phyloP scores from a whole-genome alignment of 1,140 invertebrate species.

The Leptinotarsa undecemlineata region DNA sequence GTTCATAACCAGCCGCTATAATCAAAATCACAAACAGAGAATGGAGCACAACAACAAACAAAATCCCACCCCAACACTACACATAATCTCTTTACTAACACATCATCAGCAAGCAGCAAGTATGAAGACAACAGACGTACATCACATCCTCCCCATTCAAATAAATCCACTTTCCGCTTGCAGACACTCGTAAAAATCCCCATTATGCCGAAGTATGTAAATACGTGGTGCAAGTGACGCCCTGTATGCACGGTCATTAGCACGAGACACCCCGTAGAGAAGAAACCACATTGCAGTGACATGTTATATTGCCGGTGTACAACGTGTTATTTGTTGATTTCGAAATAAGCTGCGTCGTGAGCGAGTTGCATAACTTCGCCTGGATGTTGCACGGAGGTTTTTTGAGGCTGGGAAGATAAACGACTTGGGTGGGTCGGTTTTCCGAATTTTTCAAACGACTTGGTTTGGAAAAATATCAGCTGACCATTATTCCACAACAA shows the following conservation, averaged over 20 bases:
- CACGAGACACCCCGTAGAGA: constrained; percentile 45
- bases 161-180: constrained; percentile 52
- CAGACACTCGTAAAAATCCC: constrained; percentile 53
- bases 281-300: constrained; percentile 43
- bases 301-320: constrained; percentile 32
- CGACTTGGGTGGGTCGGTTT: no score
- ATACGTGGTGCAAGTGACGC: constrained; percentile 49
- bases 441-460: no score
- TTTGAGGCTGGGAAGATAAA: no score
- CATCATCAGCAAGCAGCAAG: constrained; percentile 47
- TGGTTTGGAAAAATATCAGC: no score
- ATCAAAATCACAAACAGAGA: constrained; percentile 50
- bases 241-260: constrained; percentile 49
- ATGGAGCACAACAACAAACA: constrained; percentile 37
- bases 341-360: not conserved
- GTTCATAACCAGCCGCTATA: constrained; percentile 50
- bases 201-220: constrained; percentile 51
- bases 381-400: not conserved
- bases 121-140: constrained; percentile 48
- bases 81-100: constrained; percentile 53
- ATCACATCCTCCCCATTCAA: constrained; percentile 41
- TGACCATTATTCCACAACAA: no score
- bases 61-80: constrained; percentile 36
- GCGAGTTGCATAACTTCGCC: not conserved
- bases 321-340: constrained; percentile 11